These are phyloP conservation scores for Petrocephalus microphthalmus DNA, from an alignment of 2,113 vertebrate genomes.

Conservation along the genomic window DNA sequence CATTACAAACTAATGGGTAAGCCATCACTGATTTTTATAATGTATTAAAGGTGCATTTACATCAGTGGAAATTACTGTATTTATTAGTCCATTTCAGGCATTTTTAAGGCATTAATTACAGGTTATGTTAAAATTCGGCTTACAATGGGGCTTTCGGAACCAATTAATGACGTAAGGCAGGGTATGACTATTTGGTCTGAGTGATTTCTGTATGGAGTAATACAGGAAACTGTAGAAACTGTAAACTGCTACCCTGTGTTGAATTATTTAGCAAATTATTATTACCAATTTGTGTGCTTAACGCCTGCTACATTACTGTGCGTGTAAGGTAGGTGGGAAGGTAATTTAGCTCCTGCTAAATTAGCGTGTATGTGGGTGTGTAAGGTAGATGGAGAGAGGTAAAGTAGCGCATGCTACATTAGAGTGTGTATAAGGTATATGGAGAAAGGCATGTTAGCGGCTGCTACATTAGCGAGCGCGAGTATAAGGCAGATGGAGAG, in stretches of 20 bases:
- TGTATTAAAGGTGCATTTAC: too few species aligned
- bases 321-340: not conserved
- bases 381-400: too few species aligned
- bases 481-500: too few species aligned
- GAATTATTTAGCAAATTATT: not conserved
- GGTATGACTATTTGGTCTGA: not conserved
- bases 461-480: not conserved
- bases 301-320: not conserved
- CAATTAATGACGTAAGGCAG: too few species aligned
- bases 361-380: too few species aligned
- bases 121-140: too few species aligned
- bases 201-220: not conserved
- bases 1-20: not conserved
- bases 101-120: too few species aligned
- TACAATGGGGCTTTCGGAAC: too few species aligned
- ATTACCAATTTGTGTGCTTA: not conserved
- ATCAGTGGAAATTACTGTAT: too few species aligned
- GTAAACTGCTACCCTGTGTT: not conserved
- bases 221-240: not conserved
- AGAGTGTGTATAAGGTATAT: not conserved
- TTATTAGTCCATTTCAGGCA: too few species aligned
- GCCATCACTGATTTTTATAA: not conserved
- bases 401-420: too few species aligned
- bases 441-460: not conserved
- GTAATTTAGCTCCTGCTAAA: not conserved